phyloP scores from a whole-genome alignment of 2,797 vertebrate genomes.

The Lepilemur septentrionalis region DNA sequence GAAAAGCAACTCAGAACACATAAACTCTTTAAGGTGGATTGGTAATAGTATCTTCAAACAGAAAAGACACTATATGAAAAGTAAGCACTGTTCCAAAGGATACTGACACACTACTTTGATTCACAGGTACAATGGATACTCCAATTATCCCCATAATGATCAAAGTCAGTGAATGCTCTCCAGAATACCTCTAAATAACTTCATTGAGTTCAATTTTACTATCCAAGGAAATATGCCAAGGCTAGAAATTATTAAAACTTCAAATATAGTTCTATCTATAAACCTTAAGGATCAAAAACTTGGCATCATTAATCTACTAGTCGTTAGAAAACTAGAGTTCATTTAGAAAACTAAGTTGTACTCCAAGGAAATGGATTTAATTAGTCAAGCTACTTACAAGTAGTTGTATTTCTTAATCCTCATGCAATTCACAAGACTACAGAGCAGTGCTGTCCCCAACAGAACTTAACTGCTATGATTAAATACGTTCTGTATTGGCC shows the following conservation, averaged over 20 bases:
- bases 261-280: neutral
- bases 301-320: neutral
- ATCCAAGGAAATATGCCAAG: slow-evolving; percentile 29
- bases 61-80: neutral
- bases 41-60: neutral
- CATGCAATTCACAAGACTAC: neutral
- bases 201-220: slow-evolving; percentile 12
- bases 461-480: neutral
- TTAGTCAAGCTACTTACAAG: neutral
- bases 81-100: neutral
- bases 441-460: neutral
- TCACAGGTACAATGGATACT: neutral
- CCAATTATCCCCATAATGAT: neutral
- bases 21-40: neutral
- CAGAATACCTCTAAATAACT: neutral
- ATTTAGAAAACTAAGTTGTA: neutral
- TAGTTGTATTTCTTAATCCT: neutral
- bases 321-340: neutral
- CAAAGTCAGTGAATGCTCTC: neutral
- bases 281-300: slow-evolving; percentile 15
- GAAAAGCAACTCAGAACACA: slow-evolving; percentile 1
- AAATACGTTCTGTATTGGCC: neutral
- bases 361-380: neutral
- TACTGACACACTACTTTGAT: slow-evolving; percentile 9
- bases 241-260: neutral